These are phyloP conservation scores for Felis chaus DNA, from an alignment of 2,113 vertebrate species.

Conservation along the genomic window DNA sequence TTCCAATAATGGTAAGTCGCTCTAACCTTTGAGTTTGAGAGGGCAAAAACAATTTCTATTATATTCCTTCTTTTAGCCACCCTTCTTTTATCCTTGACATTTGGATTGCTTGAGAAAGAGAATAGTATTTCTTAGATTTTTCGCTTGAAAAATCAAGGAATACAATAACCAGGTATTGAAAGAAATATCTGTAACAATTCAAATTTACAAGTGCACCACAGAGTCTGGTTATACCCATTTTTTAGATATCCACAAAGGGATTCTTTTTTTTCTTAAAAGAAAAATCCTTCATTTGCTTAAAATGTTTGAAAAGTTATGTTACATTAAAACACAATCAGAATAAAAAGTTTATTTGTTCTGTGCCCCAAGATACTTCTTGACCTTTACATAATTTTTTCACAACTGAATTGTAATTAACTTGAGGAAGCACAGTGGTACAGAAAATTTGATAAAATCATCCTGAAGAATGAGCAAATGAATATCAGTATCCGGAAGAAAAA, in stretches of 20 bases:
- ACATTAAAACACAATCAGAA: background rate
- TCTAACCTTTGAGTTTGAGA: conserved; percentile 38
- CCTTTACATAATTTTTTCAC: background rate
- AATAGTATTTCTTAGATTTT: conserved; percentile 29
- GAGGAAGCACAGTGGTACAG: background rate
- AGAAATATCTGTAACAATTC: conserved; percentile 36
- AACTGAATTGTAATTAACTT: conserved; percentile 22
- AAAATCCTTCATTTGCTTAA: background rate
- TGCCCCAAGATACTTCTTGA: background rate
- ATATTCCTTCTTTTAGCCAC: background rate
- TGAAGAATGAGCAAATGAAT: conserved; percentile 10
- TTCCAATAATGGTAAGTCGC: background rate
- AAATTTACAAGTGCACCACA: background rate
- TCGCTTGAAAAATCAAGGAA: conserved; percentile 26
- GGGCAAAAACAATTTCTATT: conserved; percentile 48
- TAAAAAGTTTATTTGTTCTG: background rate
- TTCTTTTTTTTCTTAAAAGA: conserved; percentile 18
- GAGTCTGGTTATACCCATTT: background rate
- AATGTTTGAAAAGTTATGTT: conserved; percentile 22
- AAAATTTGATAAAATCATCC: background rate
- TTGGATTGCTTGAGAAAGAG: background rate
- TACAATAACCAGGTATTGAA: background rate
- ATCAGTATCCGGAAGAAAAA: background rate
- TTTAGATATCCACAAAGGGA: background rate
- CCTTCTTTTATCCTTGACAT: conserved; percentile 34